Conservation (phyloP, 1,140 invertebrate genomes). For the Helicorthomorpha holstii region DNA sequence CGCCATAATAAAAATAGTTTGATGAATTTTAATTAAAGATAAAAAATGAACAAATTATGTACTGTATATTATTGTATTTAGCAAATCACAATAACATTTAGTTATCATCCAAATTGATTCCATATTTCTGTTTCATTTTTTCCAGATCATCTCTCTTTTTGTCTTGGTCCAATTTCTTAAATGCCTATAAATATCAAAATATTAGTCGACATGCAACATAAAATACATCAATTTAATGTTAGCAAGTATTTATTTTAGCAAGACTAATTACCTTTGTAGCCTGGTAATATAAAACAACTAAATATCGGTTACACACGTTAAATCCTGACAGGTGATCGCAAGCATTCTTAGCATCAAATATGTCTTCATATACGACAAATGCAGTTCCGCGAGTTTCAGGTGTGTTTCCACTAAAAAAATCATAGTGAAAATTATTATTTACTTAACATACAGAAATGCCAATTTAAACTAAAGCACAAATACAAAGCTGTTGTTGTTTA, state of each 20-base stretch:
- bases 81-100: no score
- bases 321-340: conserved; percentile 98
- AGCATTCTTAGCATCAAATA: conserved; percentile 99
- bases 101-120: conserved; percentile 33
- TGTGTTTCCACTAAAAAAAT: conserved; percentile 66
- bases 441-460: conserved; percentile 7
- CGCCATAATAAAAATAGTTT: no score
- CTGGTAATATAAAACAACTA: conserved; percentile 94
- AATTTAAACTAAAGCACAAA: conserved; percentile 1
- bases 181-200: conserved; percentile 40
- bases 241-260: conserved; percentile 1
- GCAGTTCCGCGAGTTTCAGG: conserved; percentile 95
- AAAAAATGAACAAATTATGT: no score
- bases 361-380: conserved; percentile 99
- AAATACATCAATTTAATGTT: not conserved
- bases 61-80: no score
- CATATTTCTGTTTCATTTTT: conserved; percentile 90
- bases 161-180: conserved; percentile 88
- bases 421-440: not conserved
- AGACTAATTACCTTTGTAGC: conserved; percentile 43
- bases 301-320: conserved; percentile 96
- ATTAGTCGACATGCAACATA: not conserved
- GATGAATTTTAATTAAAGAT: no score
- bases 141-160: conserved; percentile 95
- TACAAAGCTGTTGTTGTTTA: no score